Evolutionary conservation across 1,140 invertebrate species (phyloP), one percentile per base, ranked within the genome.

Genomic region (Drosophila pachea): DNA sequence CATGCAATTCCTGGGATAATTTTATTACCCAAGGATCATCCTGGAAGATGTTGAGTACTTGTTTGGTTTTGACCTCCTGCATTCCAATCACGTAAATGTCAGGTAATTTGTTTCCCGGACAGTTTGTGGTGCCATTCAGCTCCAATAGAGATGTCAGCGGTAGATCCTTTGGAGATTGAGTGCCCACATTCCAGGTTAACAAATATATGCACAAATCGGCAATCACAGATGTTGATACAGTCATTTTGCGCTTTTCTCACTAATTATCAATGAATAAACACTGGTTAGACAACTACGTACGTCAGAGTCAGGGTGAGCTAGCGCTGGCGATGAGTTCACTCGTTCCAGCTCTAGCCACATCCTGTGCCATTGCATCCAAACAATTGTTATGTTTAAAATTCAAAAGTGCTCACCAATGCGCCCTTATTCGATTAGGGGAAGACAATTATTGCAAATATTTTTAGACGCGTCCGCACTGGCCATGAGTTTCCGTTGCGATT

Each of bases 61-160:
- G 92, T 4, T 76, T 81, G 2, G 95, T 94, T 90, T 95, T 96
- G 1, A 97, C 94, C 91, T 98, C 96, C 91, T 98, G 96, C 60
- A 97, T 91, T 92, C 94, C 95, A 87, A 97, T 91, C 29, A 95
- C 91, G 90, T 94, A 97, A 56, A 97, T 92, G 90, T 97, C 95
- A 43, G 95, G 94, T 61, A 94, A 74, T 48, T 89, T 74, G 86
- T 93, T 92, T 49, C 90, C 90, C 5, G 86, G 87, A 74, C 91
- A 91, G 45, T 61, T 60, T 61, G 91, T 90, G 61, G 91, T 90
- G 56, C 91, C 90, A 67, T 91, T 91, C 48, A 96, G 90, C 45
- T 94, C 93, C 38, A 97, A 88, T 9, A 96, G 88, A 16, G 92
- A 90, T 68, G 91, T 90, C 0, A 97, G 89, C 93, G 92, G 86